Percentiles rank a stretch among this genome's conserved stretches.
These are phyloP conservation scores for Aldrovandia affinis DNA, from an alignment of 2,797 vertebrate species.

Conservation along the genomic window DNA sequence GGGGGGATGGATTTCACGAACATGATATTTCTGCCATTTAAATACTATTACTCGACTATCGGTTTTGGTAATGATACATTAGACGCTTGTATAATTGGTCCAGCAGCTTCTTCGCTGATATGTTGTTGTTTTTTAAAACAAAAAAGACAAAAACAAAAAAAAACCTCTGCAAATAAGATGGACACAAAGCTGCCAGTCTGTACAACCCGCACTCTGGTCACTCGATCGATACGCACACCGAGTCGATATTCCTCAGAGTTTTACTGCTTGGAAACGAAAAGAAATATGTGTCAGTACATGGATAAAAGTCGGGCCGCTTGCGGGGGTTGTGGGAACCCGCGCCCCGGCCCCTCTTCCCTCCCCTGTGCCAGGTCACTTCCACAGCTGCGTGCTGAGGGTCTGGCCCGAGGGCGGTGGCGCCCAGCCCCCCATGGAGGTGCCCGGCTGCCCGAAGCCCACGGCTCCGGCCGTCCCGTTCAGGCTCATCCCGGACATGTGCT, in stretches of 20 bases:
- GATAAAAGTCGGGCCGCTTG: slow-evolving; percentile 62
- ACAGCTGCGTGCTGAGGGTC: slow-evolving; percentile 96
- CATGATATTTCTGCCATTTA: slow-evolving; percentile 83
- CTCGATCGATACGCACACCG: slow-evolving; percentile 74
- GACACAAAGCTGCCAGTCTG: slow-evolving; percentile 75
- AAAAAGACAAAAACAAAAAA: slow-evolving; percentile 49
- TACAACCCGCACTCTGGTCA: slow-evolving; percentile 68
- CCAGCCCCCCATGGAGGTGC: slow-evolving; percentile 79
- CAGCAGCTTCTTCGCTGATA: slow-evolving; percentile 76
- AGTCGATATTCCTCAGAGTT: slow-evolving; percentile 73
- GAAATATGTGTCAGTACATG: slow-evolving; percentile 66
- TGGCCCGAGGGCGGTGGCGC: slow-evolving; percentile 84
- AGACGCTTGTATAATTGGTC: slow-evolving; percentile 71
- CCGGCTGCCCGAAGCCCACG: slow-evolving; percentile 77
- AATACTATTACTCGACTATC: slow-evolving; percentile 82
- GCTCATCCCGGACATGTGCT: slow-evolving; percentile 90
- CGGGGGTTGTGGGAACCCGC: slow-evolving; percentile 37
- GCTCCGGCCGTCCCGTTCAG: slow-evolving; percentile 68
- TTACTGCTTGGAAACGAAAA: slow-evolving; percentile 51
- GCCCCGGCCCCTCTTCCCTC: slow-evolving; percentile 31
- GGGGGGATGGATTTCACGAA: slow-evolving; percentile 73
- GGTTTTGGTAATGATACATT: slow-evolving; percentile 77
- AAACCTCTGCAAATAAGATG: slow-evolving; percentile 51
- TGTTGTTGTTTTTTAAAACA: slow-evolving; percentile 51
- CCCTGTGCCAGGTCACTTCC: slow-evolving; percentile 84